Evolutionary conservation across 2,888 invertebrate species (phyloP).

Genomic region (Coecobrya sp.): DNA sequence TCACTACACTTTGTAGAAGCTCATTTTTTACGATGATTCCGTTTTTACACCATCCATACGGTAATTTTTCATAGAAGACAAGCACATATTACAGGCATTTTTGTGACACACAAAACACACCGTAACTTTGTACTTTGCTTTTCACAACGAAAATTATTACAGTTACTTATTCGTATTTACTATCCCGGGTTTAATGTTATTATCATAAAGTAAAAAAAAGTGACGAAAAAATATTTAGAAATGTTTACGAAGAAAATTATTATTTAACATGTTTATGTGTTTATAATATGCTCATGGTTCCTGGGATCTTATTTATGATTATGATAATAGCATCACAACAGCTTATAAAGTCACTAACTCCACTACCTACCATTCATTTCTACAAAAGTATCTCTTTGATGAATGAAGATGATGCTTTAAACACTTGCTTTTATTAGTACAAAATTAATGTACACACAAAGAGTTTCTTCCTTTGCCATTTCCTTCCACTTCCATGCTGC

Average conservation of each 20-base stretch:
- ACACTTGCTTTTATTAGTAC: background rate
- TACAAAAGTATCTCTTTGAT: constrained; percentile 28
- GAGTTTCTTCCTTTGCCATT: background rate
- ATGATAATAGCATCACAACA: background rate
- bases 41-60: constrained; percentile 7
- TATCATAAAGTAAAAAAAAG: background rate
- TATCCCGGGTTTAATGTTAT: background rate
- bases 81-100: too few species aligned
- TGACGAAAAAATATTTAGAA: constrained; percentile 41
- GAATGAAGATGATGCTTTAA: background rate
- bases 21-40: constrained; percentile 13
- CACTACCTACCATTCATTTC: background rate
- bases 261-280: constrained; percentile 10
- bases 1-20: constrained; percentile 8
- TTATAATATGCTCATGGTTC: background rate
- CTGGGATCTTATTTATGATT: background rate
- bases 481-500: background rate
- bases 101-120: constrained; percentile 7
- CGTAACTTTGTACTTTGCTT: background rate
- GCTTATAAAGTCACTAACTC: background rate
- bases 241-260: constrained; percentile 19
- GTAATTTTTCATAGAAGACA: background rate
- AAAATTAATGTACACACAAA: background rate
- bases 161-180: constrained; percentile 30
- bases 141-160: constrained; percentile 42